Evolutionary conservation across 1,140 invertebrate genomes (phyloP), one percentile per base, ranked within the genome.

Genomic region (Bursaphelenchus mucronatus): DNA sequence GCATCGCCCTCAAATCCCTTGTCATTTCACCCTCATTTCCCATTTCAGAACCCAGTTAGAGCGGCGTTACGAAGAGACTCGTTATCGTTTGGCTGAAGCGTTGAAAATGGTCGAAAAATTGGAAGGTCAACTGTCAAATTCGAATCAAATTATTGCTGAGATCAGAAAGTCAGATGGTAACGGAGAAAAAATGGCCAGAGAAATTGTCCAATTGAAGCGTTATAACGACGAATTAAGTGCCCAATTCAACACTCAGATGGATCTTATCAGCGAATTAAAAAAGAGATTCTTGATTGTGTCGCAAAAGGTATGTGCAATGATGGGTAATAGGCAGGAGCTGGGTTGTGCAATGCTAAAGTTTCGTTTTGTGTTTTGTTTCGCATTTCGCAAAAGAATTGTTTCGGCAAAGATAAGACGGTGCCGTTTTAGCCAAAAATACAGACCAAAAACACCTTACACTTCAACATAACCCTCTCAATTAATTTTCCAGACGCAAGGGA

Each of bases 231-330:
- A 78, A 55, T 56, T 78, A 21, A 76, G 79, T 54, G 40, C 30
- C 7, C 76, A 78, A 58, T 78, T 79, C 66, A 68, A 75, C 47
- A 46, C 70, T 8, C 76, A 78, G 63, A 79, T 76, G 51, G 73
- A 79, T 19, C 76, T 78, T 5, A 74, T 78, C 47, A 63, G 62
- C 41, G 74, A 71, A 49, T 56, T 78, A 44, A 78, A 78, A 54
- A 69, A 73, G 47, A 70, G 67, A 45, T 70, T 76, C 39, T 21
- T 74, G 43, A 52, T 47, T 47, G 68, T 75, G 54, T 62, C 49
- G 47, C 17, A 19, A 13, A 53, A 61, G 45, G 51, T 62, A 39
- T 2, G 57, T n/a, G 50, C 2, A 62, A 10, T 13, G 30, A 30
- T n/a, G 47, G 17, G 17, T 39, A 54, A 13, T 40, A 41, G n/a